Percentiles rank a stretch among this genome's conserved stretches.
Conservation (phyloP, 2,888 invertebrate genomes). For the Syrphus vitripennis region DNA sequence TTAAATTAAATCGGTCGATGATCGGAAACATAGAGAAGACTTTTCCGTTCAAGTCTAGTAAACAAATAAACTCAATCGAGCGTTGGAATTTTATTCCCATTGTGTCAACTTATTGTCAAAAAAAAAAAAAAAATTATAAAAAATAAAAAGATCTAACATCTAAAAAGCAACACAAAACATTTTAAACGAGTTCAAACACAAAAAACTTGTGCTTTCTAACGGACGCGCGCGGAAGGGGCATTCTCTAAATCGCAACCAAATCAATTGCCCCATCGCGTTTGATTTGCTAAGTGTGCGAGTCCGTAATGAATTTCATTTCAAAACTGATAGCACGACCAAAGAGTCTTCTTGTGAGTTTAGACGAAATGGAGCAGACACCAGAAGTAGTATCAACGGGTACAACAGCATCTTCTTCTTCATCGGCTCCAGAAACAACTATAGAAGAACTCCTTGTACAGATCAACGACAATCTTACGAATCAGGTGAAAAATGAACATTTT, state of each 20-base stretch:
- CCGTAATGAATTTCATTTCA: slow-evolving; percentile 79
- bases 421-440: slow-evolving; percentile 73
- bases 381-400: slow-evolving; percentile 3
- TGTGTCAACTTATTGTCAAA: slow-evolving; percentile 67
- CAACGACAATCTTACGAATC: slow-evolving; percentile 75
- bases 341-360: slow-evolving; percentile 74
- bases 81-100: slow-evolving; percentile 73
- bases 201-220: slow-evolving; percentile 39
- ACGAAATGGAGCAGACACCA: slow-evolving; percentile 57
- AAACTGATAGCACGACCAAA: slow-evolving; percentile 79
- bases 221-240: slow-evolving; percentile 14
- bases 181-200: slow-evolving; percentile 21
- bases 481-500: slow-evolving; percentile 43
- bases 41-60: slow-evolving; percentile 70
- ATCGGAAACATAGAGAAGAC: slow-evolving; percentile 67
- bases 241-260: slow-evolving; percentile 10
- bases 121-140: slow-evolving; percentile 13
- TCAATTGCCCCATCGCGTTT: slow-evolving; percentile 42
- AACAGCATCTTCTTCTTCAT: slow-evolving; percentile 24
- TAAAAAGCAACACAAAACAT: slow-evolving; percentile 17
- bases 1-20: slow-evolving; percentile 71
- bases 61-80: slow-evolving; percentile 74
- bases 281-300: slow-evolving; percentile 38
- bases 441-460: slow-evolving; percentile 76
- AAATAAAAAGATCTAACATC: neutral